Conservation (phyloP, 2,113 vertebrate genomes). For the Stigmatopora nigra region DNA sequence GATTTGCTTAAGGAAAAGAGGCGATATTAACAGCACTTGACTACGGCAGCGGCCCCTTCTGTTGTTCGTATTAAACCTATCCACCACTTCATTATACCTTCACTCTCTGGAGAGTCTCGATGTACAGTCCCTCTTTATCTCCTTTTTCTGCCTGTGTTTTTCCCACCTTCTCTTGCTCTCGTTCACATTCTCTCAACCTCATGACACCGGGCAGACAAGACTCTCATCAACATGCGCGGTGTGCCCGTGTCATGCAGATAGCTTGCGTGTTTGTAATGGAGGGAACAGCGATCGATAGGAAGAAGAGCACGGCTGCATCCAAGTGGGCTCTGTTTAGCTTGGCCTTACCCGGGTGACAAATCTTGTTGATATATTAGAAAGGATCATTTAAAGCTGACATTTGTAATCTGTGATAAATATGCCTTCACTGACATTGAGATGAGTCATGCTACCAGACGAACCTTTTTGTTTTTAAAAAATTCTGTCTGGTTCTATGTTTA, state of each 20-base stretch:
- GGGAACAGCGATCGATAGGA: constrained; percentile 77
- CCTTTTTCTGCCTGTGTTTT: constrained; percentile 53
- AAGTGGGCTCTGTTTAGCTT: constrained; percentile 68
- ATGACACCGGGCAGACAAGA: constrained; percentile 59
- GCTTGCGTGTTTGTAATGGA: constrained; percentile 73
- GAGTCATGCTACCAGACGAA: constrained; percentile 68
- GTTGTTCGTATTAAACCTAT: constrained; percentile 68
- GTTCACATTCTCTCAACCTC: constrained; percentile 25
- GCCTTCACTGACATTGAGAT: constrained; percentile 71
- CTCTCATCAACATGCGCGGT: constrained; percentile 79
- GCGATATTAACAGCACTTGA: constrained; percentile 68
- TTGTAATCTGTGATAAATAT: constrained; percentile 85
- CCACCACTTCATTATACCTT: constrained; percentile 71
- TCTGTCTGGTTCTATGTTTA: constrained; percentile 56
- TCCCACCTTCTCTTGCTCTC: constrained; percentile 39
- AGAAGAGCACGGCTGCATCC: constrained; percentile 66
- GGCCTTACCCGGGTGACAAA: constrained; percentile 90
- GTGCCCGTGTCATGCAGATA: constrained; percentile 81
- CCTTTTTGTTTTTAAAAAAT: constrained; percentile 81
- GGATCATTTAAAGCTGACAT: constrained; percentile 92
- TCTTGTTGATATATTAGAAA: constrained; percentile 92
- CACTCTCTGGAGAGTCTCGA: constrained; percentile 67
- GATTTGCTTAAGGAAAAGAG: constrained; percentile 69
- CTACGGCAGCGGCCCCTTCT: constrained; percentile 60
- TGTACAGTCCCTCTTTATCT: constrained; percentile 72